Conservation (phyloP, 64 coral and sea anemone genomes). For the Dendrophyllia cribrosa region DNA sequence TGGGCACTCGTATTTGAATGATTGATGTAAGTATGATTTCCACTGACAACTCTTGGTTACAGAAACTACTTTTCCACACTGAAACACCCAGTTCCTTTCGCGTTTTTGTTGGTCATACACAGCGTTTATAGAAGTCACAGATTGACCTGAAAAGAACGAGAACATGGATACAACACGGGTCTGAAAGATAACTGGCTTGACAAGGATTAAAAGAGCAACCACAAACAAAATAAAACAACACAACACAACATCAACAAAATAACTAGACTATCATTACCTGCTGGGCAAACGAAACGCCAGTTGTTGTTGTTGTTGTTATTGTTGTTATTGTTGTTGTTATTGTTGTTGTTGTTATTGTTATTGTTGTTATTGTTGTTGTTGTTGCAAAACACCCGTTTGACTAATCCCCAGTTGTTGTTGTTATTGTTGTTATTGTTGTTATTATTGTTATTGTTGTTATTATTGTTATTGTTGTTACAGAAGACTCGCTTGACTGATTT, state of each 20-base stretch:
- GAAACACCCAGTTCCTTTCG: neutral
- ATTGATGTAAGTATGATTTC: neutral
- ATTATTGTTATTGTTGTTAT: slow-evolving; percentile 14
- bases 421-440: neutral
- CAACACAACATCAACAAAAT: no score
- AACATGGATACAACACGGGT: no score
- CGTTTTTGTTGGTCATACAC: neutral
- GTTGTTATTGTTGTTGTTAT: neutral
- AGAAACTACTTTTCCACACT: neutral
- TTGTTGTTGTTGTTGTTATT: slow-evolving; percentile 26
- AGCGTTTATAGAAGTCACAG: neutral
- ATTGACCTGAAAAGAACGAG: neutral
- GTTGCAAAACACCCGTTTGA: slow-evolving; percentile 9
- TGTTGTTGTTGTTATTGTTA: neutral
- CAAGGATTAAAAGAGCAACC: no score
- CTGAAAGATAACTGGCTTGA: no score
- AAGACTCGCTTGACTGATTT: neutral
- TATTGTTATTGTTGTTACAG: slow-evolving; percentile 20
- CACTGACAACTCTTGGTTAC: neutral
- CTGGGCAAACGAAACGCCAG: neutral
- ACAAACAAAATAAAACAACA: no score
- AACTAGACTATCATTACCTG: neutral
- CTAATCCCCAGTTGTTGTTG: slow-evolving; percentile 4
- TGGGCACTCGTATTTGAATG: neutral
- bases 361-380: slow-evolving; percentile 16